Base-by-base conservation (phyloP, 2,888 invertebrate genomes). In the Taenaris catops region DNA sequence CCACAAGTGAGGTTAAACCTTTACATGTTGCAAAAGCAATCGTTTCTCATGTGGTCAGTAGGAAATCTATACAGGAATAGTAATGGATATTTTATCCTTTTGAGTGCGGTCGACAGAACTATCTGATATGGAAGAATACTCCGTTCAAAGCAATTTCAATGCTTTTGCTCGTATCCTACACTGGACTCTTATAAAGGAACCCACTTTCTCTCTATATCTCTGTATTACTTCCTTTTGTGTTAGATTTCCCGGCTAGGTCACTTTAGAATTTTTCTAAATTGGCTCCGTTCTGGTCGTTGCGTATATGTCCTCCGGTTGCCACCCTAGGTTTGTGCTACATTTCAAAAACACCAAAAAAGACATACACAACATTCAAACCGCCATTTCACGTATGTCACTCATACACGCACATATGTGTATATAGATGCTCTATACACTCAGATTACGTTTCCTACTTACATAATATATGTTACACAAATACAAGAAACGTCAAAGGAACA, bases 181-280 rank as follows among this genome's bases (percentile, higher is more conserved):
- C 40, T 33, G 29, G 33, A 21, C 26, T 19, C 25, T 40, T 34
- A 31, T 43, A 40, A 43, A 40, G 29, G 33, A 31, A 35, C 36
- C 36, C 39, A 36, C 37, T 37, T 39, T 34, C 20, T n/a, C 37
- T 35, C 34, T 27, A 34, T 32, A 27, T n/a, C n/a, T 39, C 28
- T 33, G 36, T 36, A 43, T 19, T 26, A 38, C 28, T 21, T 33
- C 19, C 32, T 28, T 37, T 37, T 34, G 32, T 38, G 58, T 63
- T 58, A 56, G 57, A 60, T 63, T 62, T 68, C 53, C 52, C 56
- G 12, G 19, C n/a, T n/a, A n/a, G n/a, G n/a, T n/a, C n/a, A n/a
- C n/a, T n/a, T n/a, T n/a, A n/a, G n/a, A n/a, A n/a, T n/a, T n/a
- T n/a, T n/a, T n/a, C n/a, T n/a, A n/a, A n/a, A n/a, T n/a, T n/a